phyloP scores from a whole-genome alignment of 92 coral and sea anemone species.

The Heliopora coerulea region DNA sequence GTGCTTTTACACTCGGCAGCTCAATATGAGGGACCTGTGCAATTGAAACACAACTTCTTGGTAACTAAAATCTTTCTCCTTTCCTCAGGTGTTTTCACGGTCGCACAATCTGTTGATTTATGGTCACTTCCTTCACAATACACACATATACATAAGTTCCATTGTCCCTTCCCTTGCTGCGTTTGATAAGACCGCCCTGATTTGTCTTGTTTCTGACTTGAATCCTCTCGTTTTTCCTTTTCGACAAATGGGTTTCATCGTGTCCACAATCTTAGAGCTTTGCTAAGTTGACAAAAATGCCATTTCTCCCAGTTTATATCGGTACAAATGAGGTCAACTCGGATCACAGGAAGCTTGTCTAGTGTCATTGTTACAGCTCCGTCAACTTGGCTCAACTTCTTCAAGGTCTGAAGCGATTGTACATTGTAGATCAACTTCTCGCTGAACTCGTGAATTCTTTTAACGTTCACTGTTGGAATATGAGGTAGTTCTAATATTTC shows the following conservation, averaged over 20 bases:
- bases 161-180: conserved; percentile 36
- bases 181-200: conserved; percentile 32
- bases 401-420: no score
- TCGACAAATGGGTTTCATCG: conserved; percentile 46
- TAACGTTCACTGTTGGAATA: conserved; percentile 33
- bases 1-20: conserved; percentile 35
- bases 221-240: conserved; percentile 13
- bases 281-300: conserved; percentile 42
- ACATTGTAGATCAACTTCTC: no score
- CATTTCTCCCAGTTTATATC: no score
- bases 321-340: no score
- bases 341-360: no score
- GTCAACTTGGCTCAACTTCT: conserved; percentile 17
- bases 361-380: conserved; percentile 46
- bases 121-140: conserved; percentile 37
- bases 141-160: conserved; percentile 9
- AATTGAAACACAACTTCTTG: conserved; percentile 52
- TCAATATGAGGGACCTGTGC: conserved; percentile 34
- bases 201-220: conserved; percentile 25
- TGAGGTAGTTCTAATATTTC: conserved; percentile 43
- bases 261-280: conserved; percentile 52
- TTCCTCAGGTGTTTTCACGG: conserved; percentile 31
- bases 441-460: no score
- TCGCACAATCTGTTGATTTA: conserved; percentile 43
- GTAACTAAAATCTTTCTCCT: conserved; percentile 41